phyloP scores from a whole-genome alignment of 2,888 invertebrate genomes.

The Tinea semifulvella region DNA sequence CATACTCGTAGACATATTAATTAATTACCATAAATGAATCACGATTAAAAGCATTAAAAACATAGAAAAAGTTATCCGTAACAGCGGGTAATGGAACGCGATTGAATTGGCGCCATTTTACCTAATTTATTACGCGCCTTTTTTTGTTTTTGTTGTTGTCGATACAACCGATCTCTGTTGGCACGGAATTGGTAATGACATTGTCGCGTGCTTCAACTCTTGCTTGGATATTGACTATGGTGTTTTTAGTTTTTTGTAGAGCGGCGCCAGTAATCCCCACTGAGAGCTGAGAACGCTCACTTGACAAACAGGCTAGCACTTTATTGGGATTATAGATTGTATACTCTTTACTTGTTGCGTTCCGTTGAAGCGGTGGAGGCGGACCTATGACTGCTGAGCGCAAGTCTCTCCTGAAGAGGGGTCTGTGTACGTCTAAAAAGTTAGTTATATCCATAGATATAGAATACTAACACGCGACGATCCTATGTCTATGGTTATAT shows the following conservation, averaged over 20 bases:
- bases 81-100: slow-evolving; percentile 5
- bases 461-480: no score
- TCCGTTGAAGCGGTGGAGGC: no score
- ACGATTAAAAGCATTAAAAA: background rate
- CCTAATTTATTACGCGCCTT: slow-evolving; percentile 20
- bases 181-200: slow-evolving; percentile 52
- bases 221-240: slow-evolving; percentile 42
- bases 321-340: no score
- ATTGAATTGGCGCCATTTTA: slow-evolving; percentile 6
- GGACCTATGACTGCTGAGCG: no score
- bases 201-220: slow-evolving; percentile 36
- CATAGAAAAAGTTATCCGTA: slow-evolving; percentile 23
- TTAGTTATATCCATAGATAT: no score
- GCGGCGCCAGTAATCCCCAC: slow-evolving; percentile 54
- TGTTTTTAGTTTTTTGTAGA: slow-evolving; percentile 60
- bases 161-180: slow-evolving; percentile 27
- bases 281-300: no score
- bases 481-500: no score
- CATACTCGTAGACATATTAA: slow-evolving; percentile 27
- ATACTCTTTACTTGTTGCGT: no score
- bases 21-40: slow-evolving; percentile 19
- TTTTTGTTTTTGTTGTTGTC: slow-evolving; percentile 1
- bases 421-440: no score
- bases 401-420: no score
- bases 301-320: no score